Percentiles rank a stretch among this genome's conserved stretches.
Evolutionary conservation across 2,888 invertebrate species (phyloP).

Genomic region (Myathropa florea): DNA sequence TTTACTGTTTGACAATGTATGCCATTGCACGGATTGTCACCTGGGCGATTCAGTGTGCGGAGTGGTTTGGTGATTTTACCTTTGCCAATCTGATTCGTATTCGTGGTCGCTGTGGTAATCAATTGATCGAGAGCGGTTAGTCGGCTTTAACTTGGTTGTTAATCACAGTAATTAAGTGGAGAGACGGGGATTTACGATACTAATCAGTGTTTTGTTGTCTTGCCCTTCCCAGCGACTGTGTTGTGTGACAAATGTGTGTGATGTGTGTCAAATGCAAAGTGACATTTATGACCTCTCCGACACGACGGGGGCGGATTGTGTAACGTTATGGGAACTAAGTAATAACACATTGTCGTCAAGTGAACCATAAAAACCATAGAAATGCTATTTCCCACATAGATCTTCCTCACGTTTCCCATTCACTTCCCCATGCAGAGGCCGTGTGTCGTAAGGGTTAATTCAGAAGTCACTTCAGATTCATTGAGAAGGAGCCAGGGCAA

Average conservation of each 20-base stretch:
- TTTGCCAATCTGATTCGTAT: constrained; percentile 42
- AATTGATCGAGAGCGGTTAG: constrained; percentile 57
- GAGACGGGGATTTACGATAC: constrained; percentile 32
- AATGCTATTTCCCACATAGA: constrained; percentile 13
- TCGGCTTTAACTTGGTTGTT: constrained; percentile 42
- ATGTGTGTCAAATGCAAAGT: constrained; percentile 6
- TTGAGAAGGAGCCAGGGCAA: background rate
- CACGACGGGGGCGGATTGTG: background rate
- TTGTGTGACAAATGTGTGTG: constrained; percentile 15
- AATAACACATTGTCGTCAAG: constrained; percentile 21
- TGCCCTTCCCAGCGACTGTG: background rate
- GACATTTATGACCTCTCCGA: constrained; percentile 10
- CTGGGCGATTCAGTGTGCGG: constrained; percentile 34
- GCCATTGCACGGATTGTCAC: constrained; percentile 49
- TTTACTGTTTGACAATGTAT: constrained; percentile 42
- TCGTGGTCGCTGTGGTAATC: constrained; percentile 59
- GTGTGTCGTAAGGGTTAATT: constrained; percentile 32
- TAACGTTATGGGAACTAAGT: constrained; percentile 33
- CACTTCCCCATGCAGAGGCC: constrained; percentile 18
- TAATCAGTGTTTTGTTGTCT: constrained; percentile 13
- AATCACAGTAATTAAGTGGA: constrained; percentile 40
- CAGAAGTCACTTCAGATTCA: constrained; percentile 9
- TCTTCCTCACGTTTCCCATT: constrained; percentile 35
- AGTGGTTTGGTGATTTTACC: constrained; percentile 32
- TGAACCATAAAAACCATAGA: background rate